Base-by-base conservation (phyloP, 1,140 invertebrate species). In the Odontomachus brunneus region DNA sequence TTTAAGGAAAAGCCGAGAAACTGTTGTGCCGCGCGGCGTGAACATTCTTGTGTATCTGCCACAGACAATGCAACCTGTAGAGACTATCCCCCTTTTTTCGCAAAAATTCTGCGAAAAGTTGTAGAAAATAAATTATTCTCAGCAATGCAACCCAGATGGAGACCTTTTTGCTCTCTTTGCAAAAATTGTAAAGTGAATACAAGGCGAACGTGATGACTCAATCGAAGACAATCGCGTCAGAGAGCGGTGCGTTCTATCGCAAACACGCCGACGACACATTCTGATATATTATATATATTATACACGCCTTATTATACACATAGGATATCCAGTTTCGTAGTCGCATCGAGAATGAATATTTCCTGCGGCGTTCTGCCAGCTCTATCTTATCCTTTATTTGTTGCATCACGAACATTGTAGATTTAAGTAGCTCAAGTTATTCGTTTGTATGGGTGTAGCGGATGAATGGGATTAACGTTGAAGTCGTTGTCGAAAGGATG, bases 401-500 rank as follows among this genome's bases (percentile, higher is more conserved):
- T 76, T 66, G 7, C 26, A 80, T 71, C 14, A 33, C 24, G 33
- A 44, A 38, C 26, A 38, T 76, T 57, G 12, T 71, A 71, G 33
- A 69, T 69, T 69, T 57, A 80, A 80, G 24, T 57, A 69, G 38
- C 51, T 71, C 33, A 14, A 78, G 26, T 65, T 26, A 49, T 51
- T 22, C 17, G 69, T 17, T 7, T 66, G 12, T 17, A 69, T n/a
- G n/a, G n/a, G n/a, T n/a, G 33, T 4, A 71, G 2, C 51, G 24
- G 51, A 11, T 44, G 51, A 80, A 48, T 26, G 22, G 26, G 12
- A 78, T 80, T 48, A 57, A 19, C 63, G 19, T 66, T 48, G 44
- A 71, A 22, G 1, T 24, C 44, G 48, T 48, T 14, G 24, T 38
- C 17, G 15, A 66, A 44, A 66, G n/a, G 51, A 76, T 33, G 33